Evolutionary conservation across 2,888 invertebrate species (phyloP), one percentile per base, ranked within the genome.

Genomic region (Zhuqinia jingwanae): DNA sequence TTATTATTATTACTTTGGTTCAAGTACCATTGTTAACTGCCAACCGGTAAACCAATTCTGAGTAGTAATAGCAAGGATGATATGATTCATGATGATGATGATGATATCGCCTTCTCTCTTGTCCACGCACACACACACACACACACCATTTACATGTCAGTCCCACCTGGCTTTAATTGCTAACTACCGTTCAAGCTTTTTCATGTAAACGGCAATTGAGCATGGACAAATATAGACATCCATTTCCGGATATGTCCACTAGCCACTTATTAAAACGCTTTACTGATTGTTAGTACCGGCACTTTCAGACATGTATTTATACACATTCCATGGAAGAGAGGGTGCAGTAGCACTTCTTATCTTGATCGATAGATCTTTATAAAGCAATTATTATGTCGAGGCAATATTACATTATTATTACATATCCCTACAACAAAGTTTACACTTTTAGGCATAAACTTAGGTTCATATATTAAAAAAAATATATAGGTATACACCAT

Each of bases 281-380:
- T 30, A 36, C 36, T 36, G 36, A 36, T 36, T 36, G 36, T 36
- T 60, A 20, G 58, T 58, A 58, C 58, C 60, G 60, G 73, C 47
- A 47, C 73, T 56, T 81, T 60, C 60, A 73, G 58, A 20, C 60
- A 20, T 58, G 30, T 20, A 22, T 15, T 36, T 22, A 20, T 36
- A 20, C 30, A 73, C 25, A 45, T 73, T 81, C 58, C 47, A 36
- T 36, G 36, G 36, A 6, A 8, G 36, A 36, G 36, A 58, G 50
- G 81, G 81, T 60, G 81, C 81, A 81, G n/a, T n/a, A n/a, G 81
- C 81, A 36, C 25, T 68, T 80, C 50, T 70, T 58, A 80, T 80
- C 68, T 47, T 80, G 79, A 68, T 80, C 70, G 56, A n/a, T 60
- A 30, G 65, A 50, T 79, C 70, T 56, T 36, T n/a, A n/a, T n/a